phyloP scores from a whole-genome alignment of 1,140 invertebrate genomes.

The Acromyrmex charruanus region DNA sequence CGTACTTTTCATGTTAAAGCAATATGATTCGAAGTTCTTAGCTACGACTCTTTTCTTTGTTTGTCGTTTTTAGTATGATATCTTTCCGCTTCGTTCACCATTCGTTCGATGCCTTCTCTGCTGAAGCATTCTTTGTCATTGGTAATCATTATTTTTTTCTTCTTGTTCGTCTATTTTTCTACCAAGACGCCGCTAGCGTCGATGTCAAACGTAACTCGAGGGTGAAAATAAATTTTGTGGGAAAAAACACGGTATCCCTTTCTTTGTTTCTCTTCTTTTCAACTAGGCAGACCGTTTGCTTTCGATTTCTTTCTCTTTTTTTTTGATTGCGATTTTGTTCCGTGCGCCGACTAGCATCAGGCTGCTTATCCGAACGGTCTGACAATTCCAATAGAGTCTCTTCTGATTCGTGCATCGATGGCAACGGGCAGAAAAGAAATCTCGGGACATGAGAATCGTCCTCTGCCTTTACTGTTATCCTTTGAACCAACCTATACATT shows the following conservation, averaged over 20 bases:
- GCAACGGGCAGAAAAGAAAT: slow-evolving; percentile 72
- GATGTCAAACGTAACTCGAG: slow-evolving; percentile 88
- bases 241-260: not conserved
- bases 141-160: slow-evolving; percentile 93
- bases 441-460: slow-evolving; percentile 66
- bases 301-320: slow-evolving; percentile 48
- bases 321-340: slow-evolving; percentile 28
- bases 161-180: slow-evolving; percentile 86
- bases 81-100: slow-evolving; percentile 89
- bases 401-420: slow-evolving; percentile 63
- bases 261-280: slow-evolving; percentile 17
- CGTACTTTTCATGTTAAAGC: slow-evolving; percentile 84
- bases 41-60: slow-evolving; percentile 88
- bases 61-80: slow-evolving; percentile 90
- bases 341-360: slow-evolving; percentile 68
- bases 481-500: slow-evolving; percentile 44
- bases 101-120: slow-evolving; percentile 93
- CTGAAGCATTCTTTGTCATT: slow-evolving; percentile 93
- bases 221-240: not conserved
- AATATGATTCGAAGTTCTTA: slow-evolving; percentile 89
- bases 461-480: slow-evolving; percentile 53
- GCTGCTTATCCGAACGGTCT: slow-evolving; percentile 73
- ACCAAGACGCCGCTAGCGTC: slow-evolving; percentile 90
- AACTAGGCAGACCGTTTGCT: slow-evolving; percentile 23
- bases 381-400: slow-evolving; percentile 73